Base-by-base conservation (phyloP, 92 coral and sea anemone genomes). In the Phenganax subtilis region DNA sequence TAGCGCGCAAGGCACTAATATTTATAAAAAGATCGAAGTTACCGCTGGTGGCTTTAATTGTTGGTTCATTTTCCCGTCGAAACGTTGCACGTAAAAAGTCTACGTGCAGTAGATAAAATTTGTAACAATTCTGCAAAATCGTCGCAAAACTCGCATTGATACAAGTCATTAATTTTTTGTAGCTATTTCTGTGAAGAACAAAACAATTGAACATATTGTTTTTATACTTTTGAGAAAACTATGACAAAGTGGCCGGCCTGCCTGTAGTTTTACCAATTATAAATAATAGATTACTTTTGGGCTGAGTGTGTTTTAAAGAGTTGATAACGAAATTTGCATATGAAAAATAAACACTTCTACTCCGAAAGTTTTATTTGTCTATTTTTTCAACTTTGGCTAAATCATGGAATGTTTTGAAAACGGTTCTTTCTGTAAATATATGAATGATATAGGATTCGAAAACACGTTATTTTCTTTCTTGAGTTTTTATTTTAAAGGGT, bases 301-400 rank as follows among this genome's bases (percentile, higher is more conserved):
- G 54, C 73, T 1, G 47, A 68, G 73, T 68, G 73, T 68, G 31
- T 68, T 53, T 64, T 68, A 14, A 28, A 53, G 47, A 37, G 12
- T 68, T 68, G 73, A 68, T 68, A 68, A 30, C 73, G 54, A 53
- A 37, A 68, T 68, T 68, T 68, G 73, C 73, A 68, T 68, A 68
- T 68, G 73, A 68, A 68, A 64, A 68, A 53, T 68, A 68, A 68
- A 68, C 73, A 68, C 16, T 37, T 30, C 14, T 20, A 44, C 8
- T 68, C 73, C 2, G 53, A 68, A 68, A 29, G 54, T 68, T 68
- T 0, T 20, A 20, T 20, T 20, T 68, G 73, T 68, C 73, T 68
- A 6, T 8, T 17, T 68, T 68, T 68, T 28, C 70, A 64, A 20
- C 30, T 20, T 37, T 16, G 12, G 4, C 53, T 0, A 68, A 29